Percentiles rank a stretch among this genome's conserved stretches.
Conservation (phyloP, 2,888 invertebrate species). For the Tenthredo scrophulariae region DNA sequence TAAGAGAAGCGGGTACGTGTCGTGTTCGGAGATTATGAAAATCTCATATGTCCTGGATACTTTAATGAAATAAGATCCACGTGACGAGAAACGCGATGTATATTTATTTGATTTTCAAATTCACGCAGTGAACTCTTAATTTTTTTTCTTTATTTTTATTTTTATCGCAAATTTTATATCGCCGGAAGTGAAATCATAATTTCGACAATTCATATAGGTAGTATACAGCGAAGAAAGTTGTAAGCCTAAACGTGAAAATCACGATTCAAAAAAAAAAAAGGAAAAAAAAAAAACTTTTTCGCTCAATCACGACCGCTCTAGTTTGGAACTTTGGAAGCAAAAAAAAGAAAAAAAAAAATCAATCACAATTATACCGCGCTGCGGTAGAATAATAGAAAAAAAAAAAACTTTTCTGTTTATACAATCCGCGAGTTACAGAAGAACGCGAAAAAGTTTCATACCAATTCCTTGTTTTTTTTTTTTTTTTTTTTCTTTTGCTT, state of each 20-base stretch:
- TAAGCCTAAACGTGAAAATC: not conserved
- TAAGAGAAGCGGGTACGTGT: not conserved
- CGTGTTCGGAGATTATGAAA: not conserved
- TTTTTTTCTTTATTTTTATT: not conserved
- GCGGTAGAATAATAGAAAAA: not conserved
- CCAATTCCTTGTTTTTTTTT: not conserved
- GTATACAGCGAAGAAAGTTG: not conserved
- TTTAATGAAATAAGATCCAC: too few relatives aligned
- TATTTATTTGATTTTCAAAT: not conserved
- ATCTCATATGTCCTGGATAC: not conserved
- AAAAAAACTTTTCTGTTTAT: not conserved
- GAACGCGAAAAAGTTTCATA: not conserved
- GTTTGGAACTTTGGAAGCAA: not conserved
- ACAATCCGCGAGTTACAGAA: not conserved
- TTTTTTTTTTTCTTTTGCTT: not conserved
- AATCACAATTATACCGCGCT: constrained; percentile 8
- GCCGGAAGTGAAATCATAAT: not conserved
- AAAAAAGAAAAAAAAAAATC: not conserved
- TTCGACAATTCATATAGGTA: not conserved
- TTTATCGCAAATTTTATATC: not conserved
- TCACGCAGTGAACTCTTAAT: not conserved
- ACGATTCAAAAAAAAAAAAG: not conserved
- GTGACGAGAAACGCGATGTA: not conserved
- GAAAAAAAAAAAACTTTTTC: not conserved
- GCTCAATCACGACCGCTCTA: constrained; percentile 4